Percentiles rank a stretch among this genome's conserved stretches.
These are phyloP conservation scores for Acrocephalus scirpaceus DNA, from an alignment of 2,797 vertebrate genomes.

Conservation along the genomic window DNA sequence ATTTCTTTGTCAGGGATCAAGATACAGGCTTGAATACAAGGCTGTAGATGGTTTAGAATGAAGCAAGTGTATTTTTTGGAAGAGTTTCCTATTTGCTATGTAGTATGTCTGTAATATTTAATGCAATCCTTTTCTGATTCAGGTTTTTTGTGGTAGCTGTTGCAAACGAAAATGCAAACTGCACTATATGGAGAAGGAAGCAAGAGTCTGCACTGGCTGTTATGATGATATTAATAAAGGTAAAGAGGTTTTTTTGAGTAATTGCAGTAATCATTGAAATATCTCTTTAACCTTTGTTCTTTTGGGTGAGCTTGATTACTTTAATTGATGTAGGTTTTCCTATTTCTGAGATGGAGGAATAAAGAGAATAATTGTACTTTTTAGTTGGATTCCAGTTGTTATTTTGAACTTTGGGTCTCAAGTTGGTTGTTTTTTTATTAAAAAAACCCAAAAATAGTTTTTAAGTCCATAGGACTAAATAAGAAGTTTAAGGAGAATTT, in stretches of 20 bases:
- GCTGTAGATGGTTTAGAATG: not conserved
- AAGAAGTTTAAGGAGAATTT: not conserved
- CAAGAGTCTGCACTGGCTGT: constrained; percentile 91
- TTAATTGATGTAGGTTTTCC: not conserved
- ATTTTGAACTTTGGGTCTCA: not conserved
- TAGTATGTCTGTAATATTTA: not conserved
- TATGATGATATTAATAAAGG: constrained; percentile 88
- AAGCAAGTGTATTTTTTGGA: not conserved
- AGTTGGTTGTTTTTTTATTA: not conserved
- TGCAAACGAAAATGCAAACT: constrained; percentile 93
- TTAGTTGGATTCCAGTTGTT: not conserved
- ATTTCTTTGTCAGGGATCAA: not conserved
- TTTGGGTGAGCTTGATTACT: not conserved
- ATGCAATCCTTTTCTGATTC: constrained; percentile 31
- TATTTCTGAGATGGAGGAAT: not conserved
- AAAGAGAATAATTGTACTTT: not conserved
- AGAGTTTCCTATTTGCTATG: not conserved
- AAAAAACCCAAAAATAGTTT: not conserved
- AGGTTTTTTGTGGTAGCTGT: constrained; percentile 94
- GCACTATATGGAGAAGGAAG: constrained; percentile 94
- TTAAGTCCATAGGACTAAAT: not conserved
- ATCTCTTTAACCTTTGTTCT: not conserved
- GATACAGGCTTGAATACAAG: not conserved
- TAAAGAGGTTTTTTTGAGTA: constrained; percentile 57
- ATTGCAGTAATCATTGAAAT: not conserved